phyloP scores from a whole-genome alignment of 2,888 invertebrate species.

The Horisme vitalbata region DNA sequence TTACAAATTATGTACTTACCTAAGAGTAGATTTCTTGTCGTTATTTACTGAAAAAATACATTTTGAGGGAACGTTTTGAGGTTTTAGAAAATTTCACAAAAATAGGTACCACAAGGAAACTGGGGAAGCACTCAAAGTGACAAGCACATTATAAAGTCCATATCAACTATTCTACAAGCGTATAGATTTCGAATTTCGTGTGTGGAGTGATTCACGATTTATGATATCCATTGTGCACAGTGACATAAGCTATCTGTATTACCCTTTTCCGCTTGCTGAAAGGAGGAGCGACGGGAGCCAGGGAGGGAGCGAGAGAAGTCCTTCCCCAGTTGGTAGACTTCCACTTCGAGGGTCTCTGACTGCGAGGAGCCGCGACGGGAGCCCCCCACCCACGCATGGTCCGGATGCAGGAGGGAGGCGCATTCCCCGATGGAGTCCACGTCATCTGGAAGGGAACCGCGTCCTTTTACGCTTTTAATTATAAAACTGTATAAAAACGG shows the following conservation, averaged over 20 bases:
- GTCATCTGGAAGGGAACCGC: constrained; percentile 75
- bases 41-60: no score
- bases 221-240: background rate
- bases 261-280: constrained; percentile 88
- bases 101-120: no score
- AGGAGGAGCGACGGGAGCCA: constrained; percentile 92
- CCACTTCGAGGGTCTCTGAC: constrained; percentile 92
- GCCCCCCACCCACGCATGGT: constrained; percentile 90
- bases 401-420: constrained; percentile 91
- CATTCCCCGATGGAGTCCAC: constrained; percentile 90
- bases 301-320: constrained; percentile 94
- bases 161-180: no score
- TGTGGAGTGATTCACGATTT: background rate
- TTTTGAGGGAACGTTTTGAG: no score
- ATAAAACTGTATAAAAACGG: constrained; percentile 22
- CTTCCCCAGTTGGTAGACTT: constrained; percentile 92
- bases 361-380: constrained; percentile 94
- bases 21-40: no score
- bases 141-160: no score
- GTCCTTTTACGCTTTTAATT: constrained; percentile 28
- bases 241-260: constrained; percentile 15
- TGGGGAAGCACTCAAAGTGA: no score
- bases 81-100: no score
- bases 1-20: no score
- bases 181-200: no score